Evolutionary conservation across 1,140 invertebrate genomes (phyloP), one percentile per base, ranked within the genome.

Genomic region (Meteorus sp.): DNA sequence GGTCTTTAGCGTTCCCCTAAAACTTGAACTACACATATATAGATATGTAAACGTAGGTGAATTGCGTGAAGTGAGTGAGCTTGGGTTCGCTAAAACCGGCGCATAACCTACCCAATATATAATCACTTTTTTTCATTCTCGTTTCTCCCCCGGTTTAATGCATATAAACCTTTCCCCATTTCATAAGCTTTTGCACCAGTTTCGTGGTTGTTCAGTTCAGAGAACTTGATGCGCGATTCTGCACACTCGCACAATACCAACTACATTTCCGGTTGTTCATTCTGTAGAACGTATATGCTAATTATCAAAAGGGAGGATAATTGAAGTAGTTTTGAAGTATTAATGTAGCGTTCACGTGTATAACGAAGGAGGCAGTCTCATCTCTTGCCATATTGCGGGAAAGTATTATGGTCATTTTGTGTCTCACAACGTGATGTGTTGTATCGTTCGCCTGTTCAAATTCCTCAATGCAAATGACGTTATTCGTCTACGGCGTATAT

Each of bases 11-110:
- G 50, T 56, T 63, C 61, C 69, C 73, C 69, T 69, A 61, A 62
- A 60, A 22, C 43, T 60, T 69, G 68, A 67, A 70, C 64, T 64
- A 70, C 73, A 31, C 47, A 17, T 68, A 71, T 71, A 69, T 78
- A 75, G 68, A 67, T 69, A 64, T 67, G 68, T 65, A 55, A 17
- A 37, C 41, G 25, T 25, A 33, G 3, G 41, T 22, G 15, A 9
- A 33, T n/a, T n/a, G 17, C 13, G 17, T 54, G 44, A 31, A 56
- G 37, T 50, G 44, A 56, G 35, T 47, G 20, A 44, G 29, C 27
- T 61, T 61, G 56, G 35, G 15, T 13, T 1, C 11, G 7, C 13
- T 4, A 15, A 11, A 7, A 43, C 8, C 53, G 57, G 25, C n/a
- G 41, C 25, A 11, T 63, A 67, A 71, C 52, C 37, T 51, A 67